Conservation (phyloP, 2,113 vertebrate species). For the Gracilinanus agilis region DNA sequence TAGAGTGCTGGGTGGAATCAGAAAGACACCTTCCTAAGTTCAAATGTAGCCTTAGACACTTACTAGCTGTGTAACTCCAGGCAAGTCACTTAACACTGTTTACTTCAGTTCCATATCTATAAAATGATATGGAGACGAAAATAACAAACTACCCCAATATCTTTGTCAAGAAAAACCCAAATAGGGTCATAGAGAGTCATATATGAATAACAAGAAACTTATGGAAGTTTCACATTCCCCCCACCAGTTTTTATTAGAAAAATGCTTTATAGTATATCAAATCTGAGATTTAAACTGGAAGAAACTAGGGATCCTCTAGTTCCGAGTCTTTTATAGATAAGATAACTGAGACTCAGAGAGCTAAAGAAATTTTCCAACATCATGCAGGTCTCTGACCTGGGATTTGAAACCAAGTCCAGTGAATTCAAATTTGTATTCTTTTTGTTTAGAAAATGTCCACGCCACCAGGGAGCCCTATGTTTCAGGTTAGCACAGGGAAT, state of each 20-base stretch:
- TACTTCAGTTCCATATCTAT: too few relatives aligned
- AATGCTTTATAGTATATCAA: neutral
- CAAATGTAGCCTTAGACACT: too few relatives aligned
- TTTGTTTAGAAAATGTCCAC: neutral
- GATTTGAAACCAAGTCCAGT: neutral
- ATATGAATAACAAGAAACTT: too few relatives aligned
- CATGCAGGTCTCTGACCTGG: neutral
- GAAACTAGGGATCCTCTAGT: neutral
- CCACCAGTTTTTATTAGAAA: neutral
- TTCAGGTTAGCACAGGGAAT: neutral
- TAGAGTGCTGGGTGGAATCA: too few relatives aligned
- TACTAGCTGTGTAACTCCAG: too few relatives aligned
- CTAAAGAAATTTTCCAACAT: neutral
- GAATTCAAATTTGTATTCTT: neutral
- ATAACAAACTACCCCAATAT: too few relatives aligned
- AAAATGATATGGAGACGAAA: too few relatives aligned
- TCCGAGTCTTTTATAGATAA: neutral
- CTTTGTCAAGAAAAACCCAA: too few relatives aligned
- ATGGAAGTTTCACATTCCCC: neutral
- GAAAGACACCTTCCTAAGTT: too few relatives aligned
- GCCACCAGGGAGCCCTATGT: neutral
- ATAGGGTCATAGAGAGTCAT: too few relatives aligned
- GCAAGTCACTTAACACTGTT: too few relatives aligned
- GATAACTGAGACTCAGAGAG: neutral
- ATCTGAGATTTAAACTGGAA: neutral